Evolutionary conservation across 2,888 invertebrate genomes (phyloP), one percentile per base, ranked within the genome.

Genomic region (Agrilus cyanescens): DNA sequence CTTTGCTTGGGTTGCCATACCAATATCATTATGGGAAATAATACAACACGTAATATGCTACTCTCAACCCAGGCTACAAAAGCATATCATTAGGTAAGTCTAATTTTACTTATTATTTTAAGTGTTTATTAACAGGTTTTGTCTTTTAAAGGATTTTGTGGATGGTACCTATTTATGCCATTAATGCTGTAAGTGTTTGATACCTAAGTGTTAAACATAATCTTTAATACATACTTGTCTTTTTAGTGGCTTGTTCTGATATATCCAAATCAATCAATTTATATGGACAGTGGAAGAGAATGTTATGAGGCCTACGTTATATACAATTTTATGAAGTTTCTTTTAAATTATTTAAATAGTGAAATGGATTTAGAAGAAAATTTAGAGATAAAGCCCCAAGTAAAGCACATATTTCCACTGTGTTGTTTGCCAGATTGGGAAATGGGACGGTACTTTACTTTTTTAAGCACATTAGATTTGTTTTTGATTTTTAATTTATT

Each of bases 221-320:
- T 33, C 3, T 33, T 12, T 15, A 4, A 33, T 33, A 32, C 12
- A 8, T 10, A 14, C 10, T 14, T 32, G 8, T 13, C 5, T 1
- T 62, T 61, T 45, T 62, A 82, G 82, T 91, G 89, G 89, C 73
- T 91, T 54, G 94, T 94, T 3, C 69, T 96, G 47, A 73, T 85
- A 40, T 91, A 87, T 63, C 90, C 91, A 1, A 75, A 82, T 52
- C 81, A 84, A 55, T 87, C 91, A 32, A 90, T 96, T 52, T 95
- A 94, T 63, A 79, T 94, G 59, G 94, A 96, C 66, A 89, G 90
- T 53, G 66, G 89, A 40, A 74, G 95, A 62, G 95, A 96, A 71
- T 95, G 94, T 63, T 96, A 95, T 62, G 96, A 96, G 70, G 95
- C 94, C 1, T 96, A 94, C 71, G 95, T 95, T 3, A 95, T 96